Evolutionary conservation across 2,888 invertebrate genomes (phyloP).

Genomic region (Drosophila demipolita): DNA sequence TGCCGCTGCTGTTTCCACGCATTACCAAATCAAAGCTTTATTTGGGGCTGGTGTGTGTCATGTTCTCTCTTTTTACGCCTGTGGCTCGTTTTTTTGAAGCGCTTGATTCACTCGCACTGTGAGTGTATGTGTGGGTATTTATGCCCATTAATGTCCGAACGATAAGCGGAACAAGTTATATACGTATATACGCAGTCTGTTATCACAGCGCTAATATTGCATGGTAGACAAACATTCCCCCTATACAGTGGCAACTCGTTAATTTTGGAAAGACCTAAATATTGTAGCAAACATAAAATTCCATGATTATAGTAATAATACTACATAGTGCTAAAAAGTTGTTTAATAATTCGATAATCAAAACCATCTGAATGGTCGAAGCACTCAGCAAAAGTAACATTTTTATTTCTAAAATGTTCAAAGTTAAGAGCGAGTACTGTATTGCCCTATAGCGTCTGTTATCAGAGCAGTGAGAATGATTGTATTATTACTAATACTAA

Average conservation of each 20-base stretch:
- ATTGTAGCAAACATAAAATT: background rate
- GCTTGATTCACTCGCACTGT: constrained; percentile 49
- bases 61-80: constrained; percentile 15
- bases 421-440: background rate
- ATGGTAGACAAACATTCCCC: constrained; percentile 19
- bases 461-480: constrained; percentile 20
- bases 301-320: background rate
- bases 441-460: constrained; percentile 2
- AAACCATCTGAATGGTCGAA: background rate
- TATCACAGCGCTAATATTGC: constrained; percentile 51
- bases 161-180: constrained; percentile 55
- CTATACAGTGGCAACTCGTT: background rate
- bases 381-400: background rate
- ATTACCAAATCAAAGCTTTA: constrained; percentile 51
- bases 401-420: background rate
- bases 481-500: constrained; percentile 14
- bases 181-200: constrained; percentile 11
- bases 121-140: constrained; percentile 7
- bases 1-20: constrained; percentile 22
- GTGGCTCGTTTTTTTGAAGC: constrained; percentile 28
- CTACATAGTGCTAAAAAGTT: background rate
- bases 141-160: constrained; percentile 23
- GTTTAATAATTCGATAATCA: background rate
- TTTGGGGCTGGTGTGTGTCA: constrained; percentile 47
- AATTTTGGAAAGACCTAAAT: background rate